These are phyloP conservation scores for Drosophila kanekoi DNA, from an alignment of 2,888 invertebrate species.

Conservation along the genomic window DNA sequence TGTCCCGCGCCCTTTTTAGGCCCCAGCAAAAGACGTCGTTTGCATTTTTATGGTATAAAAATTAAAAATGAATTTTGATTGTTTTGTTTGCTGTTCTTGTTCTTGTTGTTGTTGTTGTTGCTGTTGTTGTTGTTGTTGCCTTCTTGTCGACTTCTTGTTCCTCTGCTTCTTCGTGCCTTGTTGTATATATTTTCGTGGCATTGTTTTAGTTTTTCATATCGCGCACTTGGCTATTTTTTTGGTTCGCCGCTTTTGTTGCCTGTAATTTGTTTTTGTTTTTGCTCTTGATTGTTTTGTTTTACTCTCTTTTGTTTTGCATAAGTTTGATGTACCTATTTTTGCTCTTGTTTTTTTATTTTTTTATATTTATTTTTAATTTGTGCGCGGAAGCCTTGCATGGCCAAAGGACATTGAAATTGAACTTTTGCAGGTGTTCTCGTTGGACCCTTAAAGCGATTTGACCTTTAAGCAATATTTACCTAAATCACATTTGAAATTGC, in stretches of 20 bases:
- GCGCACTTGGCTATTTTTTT: constrained; percentile 64
- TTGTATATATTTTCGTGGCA: constrained; percentile 59
- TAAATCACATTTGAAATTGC: background rate
- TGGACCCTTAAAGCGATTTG: constrained; percentile 7
- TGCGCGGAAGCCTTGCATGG: constrained; percentile 71
- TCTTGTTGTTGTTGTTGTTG: constrained; percentile 30
- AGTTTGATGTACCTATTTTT: constrained; percentile 46
- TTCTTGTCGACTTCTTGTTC: constrained; percentile 39
- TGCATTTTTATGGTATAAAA: constrained; percentile 82
- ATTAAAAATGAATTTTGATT: constrained; percentile 80
- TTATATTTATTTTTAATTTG: constrained; percentile 45
- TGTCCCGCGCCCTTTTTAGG: constrained; percentile 22
- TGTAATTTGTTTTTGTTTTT: constrained; percentile 46
- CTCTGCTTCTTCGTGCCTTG: constrained; percentile 33
- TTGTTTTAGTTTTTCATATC: constrained; percentile 61
- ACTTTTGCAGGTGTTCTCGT: constrained; percentile 21
- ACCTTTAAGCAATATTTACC: constrained; percentile 23
- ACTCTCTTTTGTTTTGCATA: constrained; percentile 53
- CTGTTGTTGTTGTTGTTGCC: constrained; percentile 46
- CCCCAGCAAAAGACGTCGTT: constrained; percentile 66
- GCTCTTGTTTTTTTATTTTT: constrained; percentile 1
- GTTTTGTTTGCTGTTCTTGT: constrained; percentile 44
- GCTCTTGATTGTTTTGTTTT: constrained; percentile 17
- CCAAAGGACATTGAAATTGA: constrained; percentile 65
- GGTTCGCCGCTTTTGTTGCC: constrained; percentile 48